Evolutionary conservation across 2,113 vertebrate genomes (phyloP), one percentile per base, ranked within the genome.

Genomic region (Synchiropus splendidus): DNA sequence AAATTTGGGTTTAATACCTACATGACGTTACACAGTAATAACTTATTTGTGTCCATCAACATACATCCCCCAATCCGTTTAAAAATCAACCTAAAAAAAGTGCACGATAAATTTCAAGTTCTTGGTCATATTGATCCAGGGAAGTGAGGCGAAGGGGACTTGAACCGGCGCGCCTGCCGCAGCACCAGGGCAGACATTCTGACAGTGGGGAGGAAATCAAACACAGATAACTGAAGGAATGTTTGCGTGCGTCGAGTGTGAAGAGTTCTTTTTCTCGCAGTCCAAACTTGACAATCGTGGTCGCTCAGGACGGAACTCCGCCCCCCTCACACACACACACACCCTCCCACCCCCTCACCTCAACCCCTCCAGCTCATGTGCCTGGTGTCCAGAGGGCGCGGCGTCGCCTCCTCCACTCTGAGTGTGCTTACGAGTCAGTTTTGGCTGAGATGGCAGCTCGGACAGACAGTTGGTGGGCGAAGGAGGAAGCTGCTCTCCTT

Each of bases 41-140:
- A 77, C 52, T 64, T 61, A 84, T 81, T 88, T 67, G 72, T 88
- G 89, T 27, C 89, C 89, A 89, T 85, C 84, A 5, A 27, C 21
- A 27, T 27, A 58, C 61, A 68, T 74, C 79, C 61, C 37, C 70
- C 79, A 63, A 70, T 58, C 67, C 65, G 58, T 77, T 67, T 53
- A 32, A 37, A 36, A 27, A 27, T 35, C 10, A 44, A 77, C 12
- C 9, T 10, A 3, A 75, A 38, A 61, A 77, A 85, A 83, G 85
- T 60, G 69, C 72, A 82, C 54, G 43, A 78, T 66, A 79, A 85
- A 83, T 49, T 58, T 80, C 41, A 45, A 70, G 81, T 55, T 68
- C 75, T 52, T 58, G 18, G 31, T 82, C 66, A 51, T 74, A 71
- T 74, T 69, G 50, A 67, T 69, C 77, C 73, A 71, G 51, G 68